A percentile compares a stretch with the other conserved stretches of the same genome.
Conservation (phyloP, 1,140 invertebrate species). For the Rhopalosiphum padi region DNA sequence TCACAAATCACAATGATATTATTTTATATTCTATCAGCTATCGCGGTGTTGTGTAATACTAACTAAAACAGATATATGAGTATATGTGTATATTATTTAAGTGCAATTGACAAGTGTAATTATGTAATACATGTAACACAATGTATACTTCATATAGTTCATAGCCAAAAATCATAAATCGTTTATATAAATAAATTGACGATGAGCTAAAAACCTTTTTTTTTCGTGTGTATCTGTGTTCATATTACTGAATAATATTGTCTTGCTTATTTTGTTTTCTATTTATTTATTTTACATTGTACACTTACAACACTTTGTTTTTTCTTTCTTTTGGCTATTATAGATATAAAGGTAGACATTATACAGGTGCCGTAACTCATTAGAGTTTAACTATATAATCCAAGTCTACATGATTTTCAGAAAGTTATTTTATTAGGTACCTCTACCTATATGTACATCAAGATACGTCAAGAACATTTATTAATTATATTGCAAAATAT, state of each 20-base stretch:
- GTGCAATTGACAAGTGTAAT: background rate
- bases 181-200: background rate
- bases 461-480: background rate
- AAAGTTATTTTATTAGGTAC: background rate
- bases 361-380: background rate
- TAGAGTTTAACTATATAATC: background rate
- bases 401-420: background rate
- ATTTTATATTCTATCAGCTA: background rate
- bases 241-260: background rate
- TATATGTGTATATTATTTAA: background rate
- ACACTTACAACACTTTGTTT: background rate
- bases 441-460: background rate
- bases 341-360: background rate
- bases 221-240: background rate
- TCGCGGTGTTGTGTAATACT: background rate
- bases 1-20: background rate
- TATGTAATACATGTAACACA: no score
- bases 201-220: background rate
- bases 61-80: background rate
- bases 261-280: background rate
- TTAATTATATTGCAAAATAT: conserved; percentile 30
- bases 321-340: background rate
- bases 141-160: background rate
- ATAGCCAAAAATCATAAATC: background rate
- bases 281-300: background rate